Percentiles rank a stretch among this genome's conserved stretches.
phyloP scores from a whole-genome alignment of 2,113 vertebrate genomes.

The Apistogramma diplotaenia region DNA sequence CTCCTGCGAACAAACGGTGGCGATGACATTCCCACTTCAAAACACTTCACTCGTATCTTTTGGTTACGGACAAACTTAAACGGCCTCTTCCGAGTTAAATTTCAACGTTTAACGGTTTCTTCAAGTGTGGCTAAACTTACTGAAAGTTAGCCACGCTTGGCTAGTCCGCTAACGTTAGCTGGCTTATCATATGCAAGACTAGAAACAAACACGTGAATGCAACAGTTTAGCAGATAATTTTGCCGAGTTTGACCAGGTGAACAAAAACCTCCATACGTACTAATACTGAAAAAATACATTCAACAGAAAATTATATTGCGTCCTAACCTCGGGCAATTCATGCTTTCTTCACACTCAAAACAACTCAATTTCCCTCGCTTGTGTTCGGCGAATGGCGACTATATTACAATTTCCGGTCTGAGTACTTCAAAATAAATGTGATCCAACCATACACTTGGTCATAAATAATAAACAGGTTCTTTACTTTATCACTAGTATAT shows the following conservation, averaged over 20 bases:
- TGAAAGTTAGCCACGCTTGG: background rate
- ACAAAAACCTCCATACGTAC: background rate
- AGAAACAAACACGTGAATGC: background rate
- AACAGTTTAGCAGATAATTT: background rate
- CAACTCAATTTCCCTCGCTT: conserved; percentile 15
- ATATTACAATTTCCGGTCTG: background rate
- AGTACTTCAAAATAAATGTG: conserved; percentile 30
- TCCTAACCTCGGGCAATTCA: background rate
- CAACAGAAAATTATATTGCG: background rate
- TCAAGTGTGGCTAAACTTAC: background rate
- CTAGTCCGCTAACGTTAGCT: conserved; percentile 18
- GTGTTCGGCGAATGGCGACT: background rate
- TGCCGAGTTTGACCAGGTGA: fast-evolving
- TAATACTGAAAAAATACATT: background rate
- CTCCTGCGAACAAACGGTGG: background rate
- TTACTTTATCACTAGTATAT: background rate
- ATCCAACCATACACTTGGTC: background rate
- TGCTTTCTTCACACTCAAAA: background rate
- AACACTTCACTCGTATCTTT: background rate
- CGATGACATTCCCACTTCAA: conserved; percentile 29
- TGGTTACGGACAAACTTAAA: background rate
- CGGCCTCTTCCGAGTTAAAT: background rate
- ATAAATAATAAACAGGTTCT: background rate
- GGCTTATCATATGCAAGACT: background rate
- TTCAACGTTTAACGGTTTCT: background rate